Conservation (phyloP, 2,797 vertebrate species). For the Synaphobranchus kaupii region DNA sequence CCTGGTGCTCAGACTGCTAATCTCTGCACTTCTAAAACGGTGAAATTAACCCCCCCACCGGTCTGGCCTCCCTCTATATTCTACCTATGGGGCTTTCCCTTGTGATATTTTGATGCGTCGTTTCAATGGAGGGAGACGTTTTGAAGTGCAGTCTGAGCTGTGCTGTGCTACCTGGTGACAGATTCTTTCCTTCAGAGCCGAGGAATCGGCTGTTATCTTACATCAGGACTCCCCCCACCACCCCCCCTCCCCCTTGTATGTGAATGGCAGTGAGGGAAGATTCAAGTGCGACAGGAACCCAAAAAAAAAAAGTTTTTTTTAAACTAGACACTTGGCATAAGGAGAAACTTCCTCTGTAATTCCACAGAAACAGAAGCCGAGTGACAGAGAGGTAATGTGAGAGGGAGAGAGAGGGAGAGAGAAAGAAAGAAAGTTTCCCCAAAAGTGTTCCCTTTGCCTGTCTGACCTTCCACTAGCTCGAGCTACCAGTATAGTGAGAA, state of each 20-base stretch:
- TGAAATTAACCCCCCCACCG: no score
- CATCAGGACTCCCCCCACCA: slow-evolving; percentile 3
- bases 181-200: neutral
- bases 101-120: neutral
- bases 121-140: neutral
- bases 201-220: neutral
- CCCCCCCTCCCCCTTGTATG: neutral
- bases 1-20: neutral
- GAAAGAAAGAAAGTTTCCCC: neutral
- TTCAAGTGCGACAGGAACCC: neutral
- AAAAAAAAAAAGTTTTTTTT: neutral
- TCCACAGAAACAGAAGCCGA: neutral
- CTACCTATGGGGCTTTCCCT: neutral
- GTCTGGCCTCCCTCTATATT: neutral
- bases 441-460: neutral
- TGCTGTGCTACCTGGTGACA: neutral
- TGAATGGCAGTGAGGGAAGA: neutral
- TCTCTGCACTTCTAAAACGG: neutral
- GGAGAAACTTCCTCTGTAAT: neutral
- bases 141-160: neutral
- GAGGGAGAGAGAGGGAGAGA: neutral
- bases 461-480: neutral
- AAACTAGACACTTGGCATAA: neutral
- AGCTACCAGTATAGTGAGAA: no score
- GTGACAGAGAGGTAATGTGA: neutral